phyloP scores from a whole-genome alignment of 2,888 invertebrate genomes.

The Tanytarsus gracilentus region DNA sequence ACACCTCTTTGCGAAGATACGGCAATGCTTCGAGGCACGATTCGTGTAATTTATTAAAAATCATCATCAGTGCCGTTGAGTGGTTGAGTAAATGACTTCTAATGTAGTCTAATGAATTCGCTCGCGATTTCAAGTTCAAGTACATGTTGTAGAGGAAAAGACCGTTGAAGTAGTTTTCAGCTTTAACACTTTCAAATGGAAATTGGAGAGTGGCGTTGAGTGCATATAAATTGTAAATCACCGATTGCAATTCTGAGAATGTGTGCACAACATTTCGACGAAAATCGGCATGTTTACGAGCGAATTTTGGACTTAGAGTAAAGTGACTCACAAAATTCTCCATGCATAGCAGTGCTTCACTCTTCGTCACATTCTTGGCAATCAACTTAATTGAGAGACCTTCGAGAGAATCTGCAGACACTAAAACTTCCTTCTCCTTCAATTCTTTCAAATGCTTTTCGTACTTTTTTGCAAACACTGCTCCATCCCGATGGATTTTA shows the following conservation, averaged over 20 bases:
- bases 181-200: constrained; percentile 49
- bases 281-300: constrained; percentile 37
- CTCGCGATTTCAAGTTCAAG: constrained; percentile 50
- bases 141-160: constrained; percentile 68
- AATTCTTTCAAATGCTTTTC: constrained; percentile 35
- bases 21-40: constrained; percentile 31
- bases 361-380: constrained; percentile 16
- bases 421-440: constrained; percentile 33
- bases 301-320: constrained; percentile 1
- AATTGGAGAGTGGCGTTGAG: constrained; percentile 56
- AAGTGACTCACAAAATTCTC: neutral
- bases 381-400: neutral
- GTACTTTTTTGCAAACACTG: constrained; percentile 37
- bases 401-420: neutral
- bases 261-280: constrained; percentile 38
- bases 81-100: constrained; percentile 43
- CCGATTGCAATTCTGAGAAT: constrained; percentile 41
- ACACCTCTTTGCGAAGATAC: constrained; percentile 34
- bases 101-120: constrained; percentile 48
- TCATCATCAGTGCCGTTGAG: constrained; percentile 33
- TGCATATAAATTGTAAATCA: constrained; percentile 38
- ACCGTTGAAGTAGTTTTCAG: constrained; percentile 62
- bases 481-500: constrained; percentile 36
- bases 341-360: constrained; percentile 18
- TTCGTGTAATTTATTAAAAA: constrained; percentile 34